phyloP scores from a whole-genome alignment of 2,113 vertebrate genomes.

The Tringa solitaria region DNA sequence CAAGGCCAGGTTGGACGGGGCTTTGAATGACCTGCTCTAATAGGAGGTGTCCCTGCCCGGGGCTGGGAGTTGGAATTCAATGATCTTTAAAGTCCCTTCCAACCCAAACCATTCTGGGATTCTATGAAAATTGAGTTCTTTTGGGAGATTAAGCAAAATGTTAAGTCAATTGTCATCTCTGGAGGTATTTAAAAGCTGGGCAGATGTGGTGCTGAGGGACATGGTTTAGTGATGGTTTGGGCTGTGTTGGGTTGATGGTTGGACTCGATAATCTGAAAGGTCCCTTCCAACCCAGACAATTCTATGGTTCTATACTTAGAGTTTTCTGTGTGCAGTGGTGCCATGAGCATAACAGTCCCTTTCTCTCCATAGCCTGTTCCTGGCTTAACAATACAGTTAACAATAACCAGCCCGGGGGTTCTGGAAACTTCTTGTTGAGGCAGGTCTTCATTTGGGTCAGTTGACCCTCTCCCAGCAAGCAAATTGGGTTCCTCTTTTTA shows the following conservation, averaged over 20 bases:
- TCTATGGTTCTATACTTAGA: neutral
- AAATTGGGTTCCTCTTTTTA: neutral
- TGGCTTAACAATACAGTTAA: neutral
- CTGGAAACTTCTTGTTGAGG: neutral
- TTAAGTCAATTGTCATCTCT: too few species aligned
- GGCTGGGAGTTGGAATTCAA: too few species aligned
- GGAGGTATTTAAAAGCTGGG: neutral
- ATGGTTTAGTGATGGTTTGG: neutral
- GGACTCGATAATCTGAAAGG: neutral
- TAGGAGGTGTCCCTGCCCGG: too few species aligned
- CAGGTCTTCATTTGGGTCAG: neutral
- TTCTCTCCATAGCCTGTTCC: neutral
- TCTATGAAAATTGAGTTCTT: too few species aligned
- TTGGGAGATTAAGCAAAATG: too few species aligned
- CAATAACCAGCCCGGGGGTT: neutral
- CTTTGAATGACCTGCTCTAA: too few species aligned
- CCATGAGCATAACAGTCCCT: rapidly evolving
- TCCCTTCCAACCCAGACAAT: neutral
- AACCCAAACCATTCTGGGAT: too few species aligned
- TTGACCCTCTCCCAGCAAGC: neutral
- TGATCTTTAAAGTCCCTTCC: too few species aligned
- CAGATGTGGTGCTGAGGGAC: neutral
- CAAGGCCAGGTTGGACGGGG: too few species aligned
- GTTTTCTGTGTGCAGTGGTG: neutral
- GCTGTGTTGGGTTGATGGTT: neutral